These are phyloP conservation scores for Aphelenchoides avenae DNA, from an alignment of 1,140 invertebrate species.

Conservation along the genomic window DNA sequence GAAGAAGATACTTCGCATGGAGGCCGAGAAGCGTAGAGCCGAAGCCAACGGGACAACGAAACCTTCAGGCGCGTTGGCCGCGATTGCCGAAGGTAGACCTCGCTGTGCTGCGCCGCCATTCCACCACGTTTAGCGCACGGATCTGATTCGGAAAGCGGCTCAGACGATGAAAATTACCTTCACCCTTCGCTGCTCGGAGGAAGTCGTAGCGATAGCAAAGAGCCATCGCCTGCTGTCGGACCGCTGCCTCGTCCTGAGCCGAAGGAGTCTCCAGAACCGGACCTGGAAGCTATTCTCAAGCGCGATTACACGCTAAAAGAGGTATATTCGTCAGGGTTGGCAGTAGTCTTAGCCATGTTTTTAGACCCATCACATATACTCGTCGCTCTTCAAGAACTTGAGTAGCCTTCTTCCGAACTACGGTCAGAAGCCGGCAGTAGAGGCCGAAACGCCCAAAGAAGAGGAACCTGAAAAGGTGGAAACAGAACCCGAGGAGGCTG, in stretches of 20 bases:
- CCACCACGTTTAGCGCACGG: conserved; percentile 28
- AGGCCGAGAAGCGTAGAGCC: background rate
- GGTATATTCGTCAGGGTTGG: conserved; percentile 1
- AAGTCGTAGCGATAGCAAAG: too few species aligned
- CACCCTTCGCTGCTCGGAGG: too few species aligned
- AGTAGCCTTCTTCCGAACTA: conserved; percentile 14
- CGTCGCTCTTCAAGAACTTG: conserved; percentile 36
- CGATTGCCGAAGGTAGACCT: background rate
- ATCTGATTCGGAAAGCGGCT: conserved; percentile 33
- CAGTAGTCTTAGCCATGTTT: conserved; percentile 10
- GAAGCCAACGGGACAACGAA: conserved; percentile 1
- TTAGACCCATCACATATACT: conserved; percentile 33
- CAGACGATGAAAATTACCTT: conserved; percentile 36
- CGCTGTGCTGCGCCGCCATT: too few species aligned
- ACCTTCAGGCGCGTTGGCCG: conserved; percentile 14
- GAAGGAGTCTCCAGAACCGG: conserved; percentile 1
- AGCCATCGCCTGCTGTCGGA: too few species aligned
- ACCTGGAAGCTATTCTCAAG: conserved; percentile 5
- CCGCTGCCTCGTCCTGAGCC: conserved; percentile 9
- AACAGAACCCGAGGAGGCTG: background rate
- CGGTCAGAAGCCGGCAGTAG: background rate
- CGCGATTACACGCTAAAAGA: conserved; percentile 1
- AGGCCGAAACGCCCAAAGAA: background rate
- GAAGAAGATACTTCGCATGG: conserved; percentile 1
- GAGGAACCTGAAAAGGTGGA: background rate